Conservation (phyloP, 2,797 vertebrate genomes). For the Eulemur albifrons region DNA sequence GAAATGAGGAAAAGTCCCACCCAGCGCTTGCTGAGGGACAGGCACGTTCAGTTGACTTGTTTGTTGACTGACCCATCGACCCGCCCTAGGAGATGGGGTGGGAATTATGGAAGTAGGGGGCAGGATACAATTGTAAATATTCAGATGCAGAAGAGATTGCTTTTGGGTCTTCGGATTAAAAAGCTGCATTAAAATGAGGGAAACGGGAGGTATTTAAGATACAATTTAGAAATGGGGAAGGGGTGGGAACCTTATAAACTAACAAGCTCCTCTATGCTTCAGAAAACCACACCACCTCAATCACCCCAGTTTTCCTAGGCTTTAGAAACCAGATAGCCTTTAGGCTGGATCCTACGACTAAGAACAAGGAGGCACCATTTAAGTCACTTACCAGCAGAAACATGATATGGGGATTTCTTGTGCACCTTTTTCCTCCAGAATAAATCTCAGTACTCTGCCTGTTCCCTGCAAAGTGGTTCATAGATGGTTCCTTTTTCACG, state of each 20-base stretch:
- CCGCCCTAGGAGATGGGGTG: neutral
- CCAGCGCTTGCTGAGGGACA: fast-evolving
- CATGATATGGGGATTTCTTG: neutral
- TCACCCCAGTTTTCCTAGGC: neutral
- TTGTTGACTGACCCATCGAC: neutral
- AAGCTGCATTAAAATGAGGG: neutral
- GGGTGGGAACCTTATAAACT: neutral
- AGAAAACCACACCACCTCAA: neutral
- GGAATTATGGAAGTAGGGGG: neutral
- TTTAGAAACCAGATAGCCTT: neutral
- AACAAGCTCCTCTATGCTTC: neutral
- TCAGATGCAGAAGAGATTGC: neutral
- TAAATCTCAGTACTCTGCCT: neutral
- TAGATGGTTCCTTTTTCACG: neutral
- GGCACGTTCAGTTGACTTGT: too few relatives aligned
- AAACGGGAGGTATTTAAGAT: neutral
- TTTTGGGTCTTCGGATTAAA: neutral
- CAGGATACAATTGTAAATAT: neutral
- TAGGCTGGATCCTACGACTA: fast-evolving
- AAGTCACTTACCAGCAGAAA: neutral
- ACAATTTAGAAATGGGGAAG: neutral
- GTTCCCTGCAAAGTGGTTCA: neutral
- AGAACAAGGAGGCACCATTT: neutral
- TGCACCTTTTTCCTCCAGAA: neutral
- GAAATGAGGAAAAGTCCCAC: fast-evolving